A percentile compares a stretch with the other conserved stretches of the same genome.
phyloP scores from a whole-genome alignment of 2,888 invertebrate species.

The Campoletis raptor region DNA sequence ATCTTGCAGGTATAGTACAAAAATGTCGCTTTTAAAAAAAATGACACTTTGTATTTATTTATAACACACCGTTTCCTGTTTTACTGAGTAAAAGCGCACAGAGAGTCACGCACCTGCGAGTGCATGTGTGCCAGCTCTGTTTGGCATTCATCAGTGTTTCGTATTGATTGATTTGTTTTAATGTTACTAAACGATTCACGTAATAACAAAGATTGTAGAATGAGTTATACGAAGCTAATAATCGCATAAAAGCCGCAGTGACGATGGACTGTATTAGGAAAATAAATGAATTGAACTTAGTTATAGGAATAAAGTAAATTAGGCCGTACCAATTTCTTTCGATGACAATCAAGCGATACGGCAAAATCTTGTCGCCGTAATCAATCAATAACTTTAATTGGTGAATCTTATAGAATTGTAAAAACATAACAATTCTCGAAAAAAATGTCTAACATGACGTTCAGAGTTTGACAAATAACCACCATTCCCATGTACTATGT shows the following conservation, averaged over 20 bases:
- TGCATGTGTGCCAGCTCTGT: neutral
- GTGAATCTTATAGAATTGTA: no score
- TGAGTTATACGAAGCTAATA: neutral
- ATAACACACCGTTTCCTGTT: slow-evolving; percentile 8
- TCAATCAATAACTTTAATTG: no score
- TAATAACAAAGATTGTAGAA: neutral
- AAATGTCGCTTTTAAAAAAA: slow-evolving; percentile 27
- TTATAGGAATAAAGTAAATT: neutral
- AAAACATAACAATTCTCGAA: no score
- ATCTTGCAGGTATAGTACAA: slow-evolving; percentile 37
- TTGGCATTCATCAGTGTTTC: neutral
- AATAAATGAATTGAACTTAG: neutral
- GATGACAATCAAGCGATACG: neutral
- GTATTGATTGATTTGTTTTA: neutral
- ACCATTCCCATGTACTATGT: no score
- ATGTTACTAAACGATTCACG: neutral
- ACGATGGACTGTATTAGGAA: neutral
- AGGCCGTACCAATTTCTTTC: neutral
- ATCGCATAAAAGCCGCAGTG: neutral
- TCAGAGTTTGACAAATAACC: no score
- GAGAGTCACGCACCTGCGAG: neutral
- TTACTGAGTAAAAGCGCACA: neutral
- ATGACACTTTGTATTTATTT: slow-evolving; percentile 24
- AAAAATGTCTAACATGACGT: no score
- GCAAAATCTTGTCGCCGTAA: no score